phyloP scores from a whole-genome alignment of 1,140 invertebrate species.

The Bombus confusus region DNA sequence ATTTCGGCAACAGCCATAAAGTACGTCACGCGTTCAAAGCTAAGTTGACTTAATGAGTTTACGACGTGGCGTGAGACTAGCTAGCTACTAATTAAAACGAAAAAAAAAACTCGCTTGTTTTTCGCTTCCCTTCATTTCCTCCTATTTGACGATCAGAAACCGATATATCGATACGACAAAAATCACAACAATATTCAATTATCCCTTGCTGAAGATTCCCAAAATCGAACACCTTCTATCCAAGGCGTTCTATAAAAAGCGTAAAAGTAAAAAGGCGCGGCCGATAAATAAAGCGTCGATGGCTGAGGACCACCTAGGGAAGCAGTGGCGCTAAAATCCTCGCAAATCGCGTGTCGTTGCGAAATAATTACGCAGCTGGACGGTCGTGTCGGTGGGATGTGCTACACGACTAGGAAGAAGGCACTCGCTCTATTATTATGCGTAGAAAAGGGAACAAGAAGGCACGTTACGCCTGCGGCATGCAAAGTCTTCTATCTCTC shows the following conservation, averaged over 20 bases:
- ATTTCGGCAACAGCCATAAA: not conserved
- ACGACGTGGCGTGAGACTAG: too few relatives aligned
- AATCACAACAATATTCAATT: not conserved
- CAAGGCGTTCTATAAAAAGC: too few relatives aligned
- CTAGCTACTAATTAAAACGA: not conserved
- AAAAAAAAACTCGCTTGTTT: not conserved
- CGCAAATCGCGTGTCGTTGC: not conserved
- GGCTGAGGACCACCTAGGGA: not conserved
- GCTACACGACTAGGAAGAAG: not conserved
- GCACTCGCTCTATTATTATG: conserved; percentile 19
- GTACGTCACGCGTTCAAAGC: not conserved
- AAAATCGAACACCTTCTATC: too few relatives aligned
- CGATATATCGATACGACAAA: not conserved
- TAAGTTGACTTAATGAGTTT: not conserved
- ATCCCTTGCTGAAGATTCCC: too few relatives aligned
- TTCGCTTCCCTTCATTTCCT: too few relatives aligned
- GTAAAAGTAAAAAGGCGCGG: too few relatives aligned
- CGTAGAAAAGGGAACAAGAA: conserved; percentile 16
- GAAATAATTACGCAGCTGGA: conserved; percentile 6
- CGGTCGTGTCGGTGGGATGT: not conserved
- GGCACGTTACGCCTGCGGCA: not conserved
- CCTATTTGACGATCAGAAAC: too few relatives aligned
- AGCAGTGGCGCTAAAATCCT: not conserved
- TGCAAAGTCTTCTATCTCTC: not conserved
- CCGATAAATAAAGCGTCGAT: not conserved